These are phyloP conservation scores for Cheilosia impressa DNA, from an alignment of 2,888 invertebrate genomes.

Conservation along the genomic window DNA sequence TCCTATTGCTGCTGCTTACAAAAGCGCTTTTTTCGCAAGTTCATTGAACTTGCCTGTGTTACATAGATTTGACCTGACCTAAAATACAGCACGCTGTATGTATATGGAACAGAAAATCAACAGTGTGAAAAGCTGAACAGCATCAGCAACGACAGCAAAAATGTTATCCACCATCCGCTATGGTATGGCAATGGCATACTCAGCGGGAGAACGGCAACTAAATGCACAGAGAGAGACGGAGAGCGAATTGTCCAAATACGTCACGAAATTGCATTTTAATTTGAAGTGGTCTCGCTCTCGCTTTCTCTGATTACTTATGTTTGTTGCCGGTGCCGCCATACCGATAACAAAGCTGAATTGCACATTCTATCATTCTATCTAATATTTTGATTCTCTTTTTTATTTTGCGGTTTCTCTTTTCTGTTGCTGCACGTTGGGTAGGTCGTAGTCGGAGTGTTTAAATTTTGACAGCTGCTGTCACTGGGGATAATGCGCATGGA, in stretches of 20 bases:
- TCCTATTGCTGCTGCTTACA: slow-evolving; percentile 75
- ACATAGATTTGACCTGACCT: slow-evolving; percentile 83
- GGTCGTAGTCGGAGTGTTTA: slow-evolving; percentile 65
- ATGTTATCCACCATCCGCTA: slow-evolving; percentile 51
- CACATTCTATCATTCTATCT: slow-evolving; percentile 1
- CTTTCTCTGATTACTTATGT: slow-evolving; percentile 34
- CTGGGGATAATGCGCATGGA: slow-evolving; percentile 70
- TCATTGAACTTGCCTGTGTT: slow-evolving; percentile 80
- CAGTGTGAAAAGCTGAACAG: slow-evolving; percentile 75
- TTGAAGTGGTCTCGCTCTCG: slow-evolving; percentile 68
- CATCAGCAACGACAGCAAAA: slow-evolving; percentile 37
- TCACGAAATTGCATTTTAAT: slow-evolving; percentile 57
- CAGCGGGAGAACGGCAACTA: slow-evolving; percentile 40
- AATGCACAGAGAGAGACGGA: slow-evolving; percentile 11
- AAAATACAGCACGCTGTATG: slow-evolving; percentile 81
- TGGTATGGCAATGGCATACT: slow-evolving; percentile 41
- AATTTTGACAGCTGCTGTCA: slow-evolving; percentile 69
- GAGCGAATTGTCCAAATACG: slow-evolving; percentile 50
- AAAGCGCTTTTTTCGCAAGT: slow-evolving; percentile 80
- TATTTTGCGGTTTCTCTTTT: slow-evolving; percentile 71
- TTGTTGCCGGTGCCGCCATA: slow-evolving; percentile 4
- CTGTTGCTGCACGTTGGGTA: slow-evolving; percentile 62
- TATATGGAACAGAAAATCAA: slow-evolving; percentile 78
- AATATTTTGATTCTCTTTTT: slow-evolving; percentile 51
- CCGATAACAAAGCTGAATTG: slow-evolving; percentile 19